A percentile compares a stretch with the other conserved stretches of the same genome.
These are phyloP conservation scores for Ptyas mucosa DNA, from an alignment of 2,113 vertebrate species.

Conservation along the genomic window DNA sequence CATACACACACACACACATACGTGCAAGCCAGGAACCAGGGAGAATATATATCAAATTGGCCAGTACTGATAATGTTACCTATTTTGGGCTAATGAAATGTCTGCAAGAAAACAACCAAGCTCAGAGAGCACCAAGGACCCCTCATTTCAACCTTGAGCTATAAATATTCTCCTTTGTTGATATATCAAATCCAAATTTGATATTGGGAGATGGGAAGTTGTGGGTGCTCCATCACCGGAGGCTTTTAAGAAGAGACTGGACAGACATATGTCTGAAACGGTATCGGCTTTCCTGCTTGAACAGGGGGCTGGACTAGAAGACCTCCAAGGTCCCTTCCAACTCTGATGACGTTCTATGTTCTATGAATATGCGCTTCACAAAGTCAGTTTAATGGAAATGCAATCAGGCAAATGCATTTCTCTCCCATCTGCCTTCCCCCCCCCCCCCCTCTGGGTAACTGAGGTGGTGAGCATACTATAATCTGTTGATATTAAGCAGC, in stretches of 20 bases:
- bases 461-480: not conserved
- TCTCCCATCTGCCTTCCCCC: not conserved
- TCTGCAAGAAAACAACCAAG: not conserved
- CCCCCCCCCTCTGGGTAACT: no score
- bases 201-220: not conserved
- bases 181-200: not conserved
- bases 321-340: not conserved
- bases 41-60: not conserved
- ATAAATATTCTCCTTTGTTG: not conserved
- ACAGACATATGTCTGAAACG: not conserved
- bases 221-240: not conserved
- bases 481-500: not conserved
- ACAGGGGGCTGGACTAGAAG: not conserved
- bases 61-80: not conserved
- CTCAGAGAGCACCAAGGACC: not conserved
- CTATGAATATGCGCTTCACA: not conserved
- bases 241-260: not conserved
- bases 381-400: not conserved
- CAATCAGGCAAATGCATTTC: not conserved
- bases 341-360: not conserved
- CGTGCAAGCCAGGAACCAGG: not conserved
- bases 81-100: not conserved
- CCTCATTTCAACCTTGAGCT: not conserved
- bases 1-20: not conserved
- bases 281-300: not conserved